phyloP scores from a whole-genome alignment of 2,888 invertebrate species.

The Drosophila aldrichi region DNA sequence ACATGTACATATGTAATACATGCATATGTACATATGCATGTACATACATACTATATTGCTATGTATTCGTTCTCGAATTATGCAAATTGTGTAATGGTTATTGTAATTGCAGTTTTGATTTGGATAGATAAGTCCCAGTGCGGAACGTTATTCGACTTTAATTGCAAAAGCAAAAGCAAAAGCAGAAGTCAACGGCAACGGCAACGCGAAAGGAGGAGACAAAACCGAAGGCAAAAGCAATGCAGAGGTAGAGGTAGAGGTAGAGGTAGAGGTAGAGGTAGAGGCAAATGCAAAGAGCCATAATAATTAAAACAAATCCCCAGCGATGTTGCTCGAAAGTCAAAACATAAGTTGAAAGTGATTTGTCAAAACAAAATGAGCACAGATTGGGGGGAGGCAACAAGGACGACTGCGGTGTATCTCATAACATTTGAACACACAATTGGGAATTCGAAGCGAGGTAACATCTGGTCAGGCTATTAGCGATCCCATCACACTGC shows the following conservation, averaged over 20 bases:
- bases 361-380: constrained; percentile 68
- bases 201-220: not conserved
- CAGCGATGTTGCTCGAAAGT: constrained; percentile 50
- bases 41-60: not conserved
- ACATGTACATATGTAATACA: too few relatives aligned
- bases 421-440: constrained; percentile 43
- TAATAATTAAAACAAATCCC: constrained; percentile 68
- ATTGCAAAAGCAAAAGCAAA: constrained; percentile 24
- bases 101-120: constrained; percentile 18
- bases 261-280: not conserved
- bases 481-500: not conserved
- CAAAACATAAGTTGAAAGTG: constrained; percentile 68
- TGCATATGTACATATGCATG: not conserved
- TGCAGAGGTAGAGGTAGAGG: not conserved
- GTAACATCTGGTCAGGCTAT: constrained; percentile 14
- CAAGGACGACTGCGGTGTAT: constrained; percentile 9
- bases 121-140: constrained; percentile 25
- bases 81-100: constrained; percentile 41
- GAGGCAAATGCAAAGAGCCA: constrained; percentile 17
- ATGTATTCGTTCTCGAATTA: constrained; percentile 16
- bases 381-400: not conserved
- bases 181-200: not conserved
- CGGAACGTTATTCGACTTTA: constrained; percentile 22
- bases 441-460: constrained; percentile 40
- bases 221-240: not conserved